Percentiles rank a stretch among this genome's conserved stretches.
Conservation (phyloP, 92 coral and sea anemone genomes). For the Scolanthus callimorphus region DNA sequence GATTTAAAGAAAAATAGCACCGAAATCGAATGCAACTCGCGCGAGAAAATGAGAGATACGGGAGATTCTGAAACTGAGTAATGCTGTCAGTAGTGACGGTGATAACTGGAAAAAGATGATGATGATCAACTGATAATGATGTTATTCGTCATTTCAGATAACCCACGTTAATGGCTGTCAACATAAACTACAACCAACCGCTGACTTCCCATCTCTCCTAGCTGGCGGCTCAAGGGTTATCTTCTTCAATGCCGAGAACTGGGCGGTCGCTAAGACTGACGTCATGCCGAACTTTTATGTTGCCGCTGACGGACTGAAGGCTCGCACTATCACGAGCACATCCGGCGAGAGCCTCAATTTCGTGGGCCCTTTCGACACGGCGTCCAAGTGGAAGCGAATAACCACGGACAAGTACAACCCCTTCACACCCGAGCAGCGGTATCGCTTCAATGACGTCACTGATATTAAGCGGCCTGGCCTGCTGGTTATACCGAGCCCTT, state of each 20-base stretch:
- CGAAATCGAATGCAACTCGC: too few relatives aligned
- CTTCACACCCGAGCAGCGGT: slow-evolving; percentile 73
- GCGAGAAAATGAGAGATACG: too few relatives aligned
- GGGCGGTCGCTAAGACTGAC: slow-evolving; percentile 89
- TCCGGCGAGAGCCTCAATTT: slow-evolving; percentile 76
- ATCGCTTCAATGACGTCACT: slow-evolving; percentile 28
- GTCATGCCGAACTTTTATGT: slow-evolving; percentile 94
- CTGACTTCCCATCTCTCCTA: slow-evolving; percentile 56
- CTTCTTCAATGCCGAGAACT: slow-evolving; percentile 70
- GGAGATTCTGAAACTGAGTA: too few relatives aligned
- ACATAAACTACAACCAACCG: slow-evolving; percentile 85
- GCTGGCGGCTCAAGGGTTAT: slow-evolving; percentile 48
- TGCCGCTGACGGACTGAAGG: slow-evolving; percentile 83
- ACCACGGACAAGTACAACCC: slow-evolving; percentile 68
- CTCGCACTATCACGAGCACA: slow-evolving; percentile 90
- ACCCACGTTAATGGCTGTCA: slow-evolving; percentile 87
- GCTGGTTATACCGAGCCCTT: slow-evolving; percentile 78
- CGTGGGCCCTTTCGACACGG: slow-evolving; percentile 65
- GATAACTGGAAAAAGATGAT: too few relatives aligned
- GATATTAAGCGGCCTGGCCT: slow-evolving; percentile 64
- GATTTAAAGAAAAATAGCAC: too few relatives aligned
- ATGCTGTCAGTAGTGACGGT: too few relatives aligned
- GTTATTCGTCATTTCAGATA: too few relatives aligned
- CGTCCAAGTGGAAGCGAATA: slow-evolving; percentile 81
- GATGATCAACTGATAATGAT: too few relatives aligned